A percentile compares a stretch with the other conserved stretches of the same genome.
These are phyloP conservation scores for Odontamblyopus rebecca DNA, from an alignment of 2,797 vertebrate species.

Conservation along the genomic window DNA sequence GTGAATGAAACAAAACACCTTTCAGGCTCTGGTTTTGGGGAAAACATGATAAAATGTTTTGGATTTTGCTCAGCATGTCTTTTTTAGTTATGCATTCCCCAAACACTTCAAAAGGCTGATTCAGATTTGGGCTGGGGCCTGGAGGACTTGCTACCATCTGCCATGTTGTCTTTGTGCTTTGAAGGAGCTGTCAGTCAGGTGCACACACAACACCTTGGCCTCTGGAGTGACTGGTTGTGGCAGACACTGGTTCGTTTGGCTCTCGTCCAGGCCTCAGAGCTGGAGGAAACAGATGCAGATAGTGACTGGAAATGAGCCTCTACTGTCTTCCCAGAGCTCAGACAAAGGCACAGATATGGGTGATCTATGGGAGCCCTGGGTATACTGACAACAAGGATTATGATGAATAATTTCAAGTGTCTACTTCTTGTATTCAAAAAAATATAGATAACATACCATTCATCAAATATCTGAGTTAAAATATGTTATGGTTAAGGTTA, in stretches of 20 bases:
- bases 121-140: conserved; percentile 19
- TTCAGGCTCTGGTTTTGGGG: background rate
- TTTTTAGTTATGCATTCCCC: conserved; percentile 24
- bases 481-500: background rate
- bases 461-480: background rate
- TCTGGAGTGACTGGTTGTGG: conserved; percentile 39
- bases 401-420: background rate
- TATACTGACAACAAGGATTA: background rate
- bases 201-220: conserved; percentile 46
- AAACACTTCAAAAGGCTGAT: conserved; percentile 34
- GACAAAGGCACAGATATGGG: conserved; percentile 26
- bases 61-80: background rate
- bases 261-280: conserved; percentile 1
- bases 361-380: background rate
- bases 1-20: background rate
- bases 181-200: conserved; percentile 58
- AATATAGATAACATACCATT: no score
- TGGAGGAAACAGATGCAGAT: conserved; percentile 26
- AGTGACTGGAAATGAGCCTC: conserved; percentile 50
- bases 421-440: background rate
- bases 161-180: conserved; percentile 57
- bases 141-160: conserved; percentile 60
- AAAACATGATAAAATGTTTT: background rate
- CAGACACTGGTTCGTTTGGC: conserved; percentile 51
- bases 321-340: conserved; percentile 30